Evolutionary conservation across 2,113 vertebrate species (phyloP), one percentile per base, ranked within the genome.

Genomic region (Hemibagrus wyckioides): DNA sequence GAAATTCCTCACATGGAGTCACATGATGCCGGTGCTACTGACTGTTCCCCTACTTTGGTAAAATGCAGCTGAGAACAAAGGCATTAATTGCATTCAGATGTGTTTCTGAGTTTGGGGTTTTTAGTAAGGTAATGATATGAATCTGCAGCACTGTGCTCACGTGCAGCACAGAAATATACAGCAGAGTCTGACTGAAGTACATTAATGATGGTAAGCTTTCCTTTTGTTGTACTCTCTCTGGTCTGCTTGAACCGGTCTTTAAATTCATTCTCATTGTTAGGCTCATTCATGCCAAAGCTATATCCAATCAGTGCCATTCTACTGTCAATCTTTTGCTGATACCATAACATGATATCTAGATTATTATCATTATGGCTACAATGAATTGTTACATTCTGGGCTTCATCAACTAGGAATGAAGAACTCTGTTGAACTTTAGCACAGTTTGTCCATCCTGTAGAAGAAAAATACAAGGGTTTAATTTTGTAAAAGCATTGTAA

Each of bases 91-190:
- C 44, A 15, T 59, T 69, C 75, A 75, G 23, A 44, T 44, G 39
- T 48, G 71, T 17, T 52, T 21, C n/a, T 23, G 67, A 79, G 41
- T 76, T 59, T 85, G 50, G 85, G 89, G 80, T 92, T 95, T 80
- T 92, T 89, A 77, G 89, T 91, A 41, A 85, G n/a, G 85, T 28
- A 15, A 2, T 57, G 63, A 39, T 21, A 57, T 81, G 23, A 73
- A 88, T 87, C 86, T 92, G 88, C 83, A 92, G 90, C 92, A 94
- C 91, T 88, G 94, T 95, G 94, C 39, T 86, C 23, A 41, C 91
- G 93, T 44, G 86, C 93, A 86, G 94, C 93, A 14, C 94, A 95
- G 88, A 93, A 95, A 89, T 93, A 94, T 57, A 93, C 88, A 86
- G 94, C 93, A 1, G 93, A 92, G 84, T 94, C 88, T 91, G 90